Base-by-base conservation (phyloP, 2,797 vertebrate species). In the Leptodactylus fallax region DNA sequence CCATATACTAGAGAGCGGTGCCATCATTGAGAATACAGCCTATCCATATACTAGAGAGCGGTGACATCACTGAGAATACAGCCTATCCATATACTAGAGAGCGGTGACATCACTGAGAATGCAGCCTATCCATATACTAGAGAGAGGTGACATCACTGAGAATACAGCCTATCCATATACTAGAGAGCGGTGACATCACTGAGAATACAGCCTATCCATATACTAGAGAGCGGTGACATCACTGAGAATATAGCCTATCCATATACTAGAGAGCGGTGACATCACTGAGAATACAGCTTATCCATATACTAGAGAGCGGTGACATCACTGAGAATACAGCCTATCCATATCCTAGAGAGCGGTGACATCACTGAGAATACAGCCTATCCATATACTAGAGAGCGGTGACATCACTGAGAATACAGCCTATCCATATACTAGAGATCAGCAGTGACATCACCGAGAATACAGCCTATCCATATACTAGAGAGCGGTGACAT, bases 151-250 rank as follows among this genome's bases (percentile, higher is more conserved):
- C 71, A 76, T 76, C 47, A 51, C 72, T 76, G 72, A 51, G 36
- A 51, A 51, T 51, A 12, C 72, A 51, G 47, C 45, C 47, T 21
- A n/a, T 76, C 72, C 72, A n/a, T 76, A 36, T 47, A 76, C 72
- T 74, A 76, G 45, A 51, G 47, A 76, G 14, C 47, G 9, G 36
- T 76, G 72, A n/a, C 47, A 76, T 76, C 47, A 76, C 72, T 76
- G 72, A 76, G 72, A 76, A n/a, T 76, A 6, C 47, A 51, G 72
- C 72, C 72, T 76, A 76, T 76, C 45, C 72, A n/a, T 49, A 17
- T 19, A 51, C 72, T 76, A 74, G 72, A 51, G 21, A 51, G 8
- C 47, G 1, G 72, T 53, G 47, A 76, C 45, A 76, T 51, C 72
- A 51, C 45, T 76, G 72, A 51, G 47, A 76, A 76, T 21, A 8